A percentile compares a stretch with the other conserved stretches of the same genome.
Conservation (phyloP, 2,888 invertebrate species). For the Pardosa pseudoannulata region DNA sequence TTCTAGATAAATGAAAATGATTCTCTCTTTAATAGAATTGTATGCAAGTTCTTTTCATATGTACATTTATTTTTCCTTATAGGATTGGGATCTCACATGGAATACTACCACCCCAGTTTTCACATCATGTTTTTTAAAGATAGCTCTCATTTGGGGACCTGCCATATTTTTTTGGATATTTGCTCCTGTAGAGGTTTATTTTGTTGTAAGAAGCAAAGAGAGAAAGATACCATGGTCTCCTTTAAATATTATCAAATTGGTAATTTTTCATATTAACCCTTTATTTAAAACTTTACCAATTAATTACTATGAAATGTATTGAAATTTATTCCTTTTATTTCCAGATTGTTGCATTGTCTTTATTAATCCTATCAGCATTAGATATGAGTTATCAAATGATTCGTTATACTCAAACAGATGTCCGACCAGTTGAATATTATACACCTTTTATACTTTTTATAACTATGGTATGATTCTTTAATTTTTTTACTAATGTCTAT, state of each 20-base stretch:
- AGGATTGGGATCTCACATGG: slow-evolving; percentile 89
- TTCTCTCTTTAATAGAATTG: no score
- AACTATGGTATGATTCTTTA: slow-evolving; percentile 85
- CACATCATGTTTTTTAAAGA: slow-evolving; percentile 93
- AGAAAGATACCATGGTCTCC: slow-evolving; percentile 67
- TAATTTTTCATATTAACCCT: not conserved
- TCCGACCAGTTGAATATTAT: slow-evolving; percentile 84
- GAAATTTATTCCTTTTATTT: not conserved
- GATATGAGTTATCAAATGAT: slow-evolving; percentile 53
- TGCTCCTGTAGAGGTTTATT: slow-evolving; percentile 82
- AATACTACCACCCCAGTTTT: slow-evolving; percentile 87
- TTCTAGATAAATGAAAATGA: no score
- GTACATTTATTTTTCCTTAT: slow-evolving; percentile 78
- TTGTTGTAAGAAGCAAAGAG: slow-evolving; percentile 27
- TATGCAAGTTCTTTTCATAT: no score
- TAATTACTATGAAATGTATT: not conserved
- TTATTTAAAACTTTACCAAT: not conserved
- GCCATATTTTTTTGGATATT: slow-evolving; percentile 89
- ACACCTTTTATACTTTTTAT: slow-evolving; percentile 87
- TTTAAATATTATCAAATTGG: slow-evolving; percentile 69
- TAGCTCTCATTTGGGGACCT: slow-evolving; percentile 92
- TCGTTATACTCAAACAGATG: slow-evolving; percentile 13
- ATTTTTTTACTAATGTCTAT: no score
- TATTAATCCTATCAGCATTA: slow-evolving; percentile 30
- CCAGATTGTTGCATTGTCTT: slow-evolving; percentile 26